Conservation (phyloP, 2,888 invertebrate species). For the Coelogynopora nodosa region DNA sequence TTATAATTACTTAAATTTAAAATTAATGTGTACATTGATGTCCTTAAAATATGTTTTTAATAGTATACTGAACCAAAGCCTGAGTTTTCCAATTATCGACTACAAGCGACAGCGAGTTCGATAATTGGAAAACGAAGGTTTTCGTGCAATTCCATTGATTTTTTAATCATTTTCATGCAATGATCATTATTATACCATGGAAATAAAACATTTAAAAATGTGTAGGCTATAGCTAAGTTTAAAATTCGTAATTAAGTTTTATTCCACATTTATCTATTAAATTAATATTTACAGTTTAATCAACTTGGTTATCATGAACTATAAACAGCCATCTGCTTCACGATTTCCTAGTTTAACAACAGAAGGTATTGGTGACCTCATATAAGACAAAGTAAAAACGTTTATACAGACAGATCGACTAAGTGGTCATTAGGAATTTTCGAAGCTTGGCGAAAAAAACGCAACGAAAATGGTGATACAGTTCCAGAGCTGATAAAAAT, state of each 20-base stretch:
- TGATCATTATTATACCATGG: background rate
- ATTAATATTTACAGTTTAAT: background rate
- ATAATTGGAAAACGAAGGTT: background rate
- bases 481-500: background rate
- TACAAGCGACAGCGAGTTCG: background rate
- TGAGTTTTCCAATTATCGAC: background rate
- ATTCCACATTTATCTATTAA: background rate
- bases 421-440: background rate
- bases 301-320: background rate
- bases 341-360: background rate
- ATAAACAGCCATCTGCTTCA: background rate
- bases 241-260: background rate
- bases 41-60: too few relatives aligned
- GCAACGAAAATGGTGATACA: background rate
- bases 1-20: too few relatives aligned
- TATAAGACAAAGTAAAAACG: background rate
- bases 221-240: background rate
- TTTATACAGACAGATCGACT: background rate
- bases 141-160: background rate
- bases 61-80: background rate
- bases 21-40: too few relatives aligned
- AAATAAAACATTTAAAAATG: background rate
- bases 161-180: background rate
- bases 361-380: background rate
- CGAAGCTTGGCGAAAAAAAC: background rate